Percentiles rank a stretch among this genome's conserved stretches.
Conservation (phyloP, 2,888 invertebrate species). For the Stomorhina lunata region DNA sequence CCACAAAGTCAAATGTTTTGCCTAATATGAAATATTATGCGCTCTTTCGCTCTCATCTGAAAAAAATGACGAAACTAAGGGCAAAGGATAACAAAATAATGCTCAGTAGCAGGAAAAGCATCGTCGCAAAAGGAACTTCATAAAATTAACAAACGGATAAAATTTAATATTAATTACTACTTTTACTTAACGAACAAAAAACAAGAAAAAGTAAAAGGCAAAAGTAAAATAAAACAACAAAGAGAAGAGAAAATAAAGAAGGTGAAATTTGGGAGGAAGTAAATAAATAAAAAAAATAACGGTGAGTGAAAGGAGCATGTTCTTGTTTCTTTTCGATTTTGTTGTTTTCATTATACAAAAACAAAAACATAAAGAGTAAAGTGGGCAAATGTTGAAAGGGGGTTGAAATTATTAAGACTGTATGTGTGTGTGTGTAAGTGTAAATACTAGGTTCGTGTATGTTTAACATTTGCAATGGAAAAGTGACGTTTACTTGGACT, state of each 20-base stretch:
- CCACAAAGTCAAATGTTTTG: conserved; percentile 58
- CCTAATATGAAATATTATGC: too few species aligned
- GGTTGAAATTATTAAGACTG: conserved; percentile 29
- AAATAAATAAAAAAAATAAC: conserved; percentile 5
- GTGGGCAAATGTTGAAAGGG: not conserved
- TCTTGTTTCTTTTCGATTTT: not conserved
- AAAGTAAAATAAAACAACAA: not conserved
- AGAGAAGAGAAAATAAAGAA: not conserved
- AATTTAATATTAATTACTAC: conserved; percentile 11
- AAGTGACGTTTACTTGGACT: not conserved
- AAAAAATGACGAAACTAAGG: conserved; percentile 21
- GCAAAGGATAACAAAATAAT: conserved; percentile 48
- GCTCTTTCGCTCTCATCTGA: conserved; percentile 26
- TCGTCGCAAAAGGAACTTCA: conserved; percentile 64
- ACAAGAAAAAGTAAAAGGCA: not conserved
- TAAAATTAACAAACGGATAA: conserved; percentile 40
- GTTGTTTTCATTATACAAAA: conserved; percentile 6
- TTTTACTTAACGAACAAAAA: not conserved
- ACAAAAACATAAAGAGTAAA: not conserved
- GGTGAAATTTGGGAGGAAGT: conserved; percentile 15
- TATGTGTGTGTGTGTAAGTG: conserved; percentile 34
- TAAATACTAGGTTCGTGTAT: not conserved
- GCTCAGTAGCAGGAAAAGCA: conserved; percentile 61
- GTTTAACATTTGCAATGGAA: not conserved
- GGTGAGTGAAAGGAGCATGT: conserved; percentile 27